phyloP scores from a whole-genome alignment of 2,888 invertebrate genomes.

The Tachina fera region DNA sequence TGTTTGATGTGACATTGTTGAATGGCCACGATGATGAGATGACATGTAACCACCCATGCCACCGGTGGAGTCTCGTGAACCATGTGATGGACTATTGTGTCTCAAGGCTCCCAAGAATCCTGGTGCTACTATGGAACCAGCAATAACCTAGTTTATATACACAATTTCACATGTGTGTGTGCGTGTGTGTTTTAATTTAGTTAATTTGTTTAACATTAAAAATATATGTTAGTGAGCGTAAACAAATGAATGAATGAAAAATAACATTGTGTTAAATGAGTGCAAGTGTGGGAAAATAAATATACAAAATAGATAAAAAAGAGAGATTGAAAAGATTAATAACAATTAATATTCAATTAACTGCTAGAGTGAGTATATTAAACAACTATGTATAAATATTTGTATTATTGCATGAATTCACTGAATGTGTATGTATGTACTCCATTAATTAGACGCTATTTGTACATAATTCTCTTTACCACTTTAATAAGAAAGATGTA shows the following conservation, averaged over 20 bases:
- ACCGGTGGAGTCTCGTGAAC: slow-evolving; percentile 75
- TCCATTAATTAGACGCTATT: slow-evolving; percentile 35
- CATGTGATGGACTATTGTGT: slow-evolving; percentile 80
- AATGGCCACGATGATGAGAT: slow-evolving; percentile 57
- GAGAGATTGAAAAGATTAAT: slow-evolving; percentile 51
- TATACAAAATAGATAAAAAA: slow-evolving; percentile 62
- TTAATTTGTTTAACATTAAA: slow-evolving; percentile 14
- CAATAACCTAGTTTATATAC: slow-evolving; percentile 77
- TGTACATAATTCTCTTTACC: neutral
- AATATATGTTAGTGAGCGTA: slow-evolving; percentile 32
- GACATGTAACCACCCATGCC: slow-evolving; percentile 70
- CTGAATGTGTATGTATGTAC: slow-evolving; percentile 62
- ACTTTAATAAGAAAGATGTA: neutral
- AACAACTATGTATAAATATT: neutral
- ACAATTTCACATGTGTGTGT: slow-evolving; percentile 58
- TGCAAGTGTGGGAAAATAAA: slow-evolving; percentile 40
- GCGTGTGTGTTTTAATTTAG: slow-evolving; percentile 56
- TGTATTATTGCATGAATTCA: neutral
- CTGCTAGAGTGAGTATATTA: slow-evolving; percentile 3
- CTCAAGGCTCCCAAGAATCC: slow-evolving; percentile 81
- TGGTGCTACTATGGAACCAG: slow-evolving; percentile 82
- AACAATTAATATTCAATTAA: slow-evolving; percentile 33
- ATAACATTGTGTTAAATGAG: slow-evolving; percentile 31
- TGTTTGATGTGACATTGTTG: slow-evolving; percentile 72
- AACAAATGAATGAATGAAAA: slow-evolving; percentile 7